phyloP scores from a whole-genome alignment of 2,888 invertebrate genomes.

The Operophtera brumata region DNA sequence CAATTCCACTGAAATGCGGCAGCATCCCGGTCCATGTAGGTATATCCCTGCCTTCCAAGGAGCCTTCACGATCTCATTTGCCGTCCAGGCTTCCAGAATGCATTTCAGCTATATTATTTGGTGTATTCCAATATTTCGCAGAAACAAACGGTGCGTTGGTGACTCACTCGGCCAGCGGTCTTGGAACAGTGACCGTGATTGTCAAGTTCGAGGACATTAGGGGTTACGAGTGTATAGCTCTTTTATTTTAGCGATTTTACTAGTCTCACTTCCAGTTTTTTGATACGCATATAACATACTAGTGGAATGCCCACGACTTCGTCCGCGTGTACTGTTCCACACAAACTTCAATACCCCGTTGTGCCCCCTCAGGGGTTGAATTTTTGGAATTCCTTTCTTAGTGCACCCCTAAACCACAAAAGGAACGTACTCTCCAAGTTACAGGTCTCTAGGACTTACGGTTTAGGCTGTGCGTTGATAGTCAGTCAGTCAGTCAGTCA shows the following conservation, averaged over 20 bases:
- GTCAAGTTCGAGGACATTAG: conserved; percentile 13
- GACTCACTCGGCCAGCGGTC: conserved; percentile 36
- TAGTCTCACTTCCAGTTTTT: not conserved
- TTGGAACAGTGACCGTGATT: conserved; percentile 22
- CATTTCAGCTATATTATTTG: conserved; percentile 57
- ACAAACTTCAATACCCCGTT: no score
- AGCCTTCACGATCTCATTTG: conserved; percentile 48
- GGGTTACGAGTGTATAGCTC: conserved; percentile 4
- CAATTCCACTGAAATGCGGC: no score
- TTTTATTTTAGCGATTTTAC: not conserved
- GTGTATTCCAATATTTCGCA: conserved; percentile 64
- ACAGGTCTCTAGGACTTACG: no score
- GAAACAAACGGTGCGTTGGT: conserved; percentile 48
- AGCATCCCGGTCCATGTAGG: conserved; percentile 33
- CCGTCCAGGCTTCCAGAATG: conserved; percentile 62
- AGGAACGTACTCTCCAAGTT: no score
- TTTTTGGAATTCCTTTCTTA: no score
- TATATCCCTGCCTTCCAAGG: conserved; percentile 52
- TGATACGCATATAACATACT: not conserved
- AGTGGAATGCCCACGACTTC: no score
- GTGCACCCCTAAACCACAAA: no score
- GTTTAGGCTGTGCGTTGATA: no score
- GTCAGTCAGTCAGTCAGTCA: no score
- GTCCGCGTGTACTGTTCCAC: no score
- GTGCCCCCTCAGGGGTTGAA: no score